Evolutionary conservation across 2,888 invertebrate genomes (phyloP).

Genomic region (Suillia variegata): DNA sequence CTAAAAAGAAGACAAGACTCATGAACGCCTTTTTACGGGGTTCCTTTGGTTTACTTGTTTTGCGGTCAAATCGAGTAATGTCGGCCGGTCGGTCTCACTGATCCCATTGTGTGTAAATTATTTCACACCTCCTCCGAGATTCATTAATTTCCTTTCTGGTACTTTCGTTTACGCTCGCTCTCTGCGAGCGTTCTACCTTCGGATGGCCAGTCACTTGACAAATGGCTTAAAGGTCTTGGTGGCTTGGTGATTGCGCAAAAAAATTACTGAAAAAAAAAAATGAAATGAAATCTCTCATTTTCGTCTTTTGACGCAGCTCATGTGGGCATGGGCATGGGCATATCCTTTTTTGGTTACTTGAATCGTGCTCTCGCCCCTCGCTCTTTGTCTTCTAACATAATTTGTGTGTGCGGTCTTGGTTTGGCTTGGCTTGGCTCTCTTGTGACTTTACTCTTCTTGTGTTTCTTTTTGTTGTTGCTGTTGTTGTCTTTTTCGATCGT

Average conservation of each 20-base stretch:
- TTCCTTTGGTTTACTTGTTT: background rate
- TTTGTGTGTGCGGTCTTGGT: slow-evolving; percentile 35
- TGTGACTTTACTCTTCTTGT: background rate
- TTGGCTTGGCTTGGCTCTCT: slow-evolving; percentile 30
- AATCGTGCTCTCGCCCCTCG: slow-evolving; percentile 13
- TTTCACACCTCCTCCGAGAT: slow-evolving; percentile 7
- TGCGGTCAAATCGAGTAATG: background rate
- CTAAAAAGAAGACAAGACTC: background rate
- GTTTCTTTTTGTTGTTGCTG: too few species aligned
- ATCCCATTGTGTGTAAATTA: slow-evolving; percentile 4
- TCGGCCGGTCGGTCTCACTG: background rate
- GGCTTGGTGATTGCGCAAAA: slow-evolving; percentile 48
- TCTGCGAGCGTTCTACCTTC: too few species aligned
- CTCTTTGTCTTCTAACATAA: slow-evolving; percentile 19
- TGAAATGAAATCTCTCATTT: too few species aligned
- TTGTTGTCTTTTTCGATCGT: background rate
- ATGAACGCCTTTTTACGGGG: background rate
- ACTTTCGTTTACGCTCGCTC: background rate
- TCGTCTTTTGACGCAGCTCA: background rate
- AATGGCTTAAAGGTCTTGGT: slow-evolving; percentile 34
- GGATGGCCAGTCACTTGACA: slow-evolving; percentile 44
- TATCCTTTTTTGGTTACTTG: background rate
- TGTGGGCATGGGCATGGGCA: too few species aligned
- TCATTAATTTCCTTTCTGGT: background rate
- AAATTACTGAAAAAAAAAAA: too few species aligned